Base-by-base conservation (phyloP, 2,888 invertebrate genomes). In the Drosophila quinaria region DNA sequence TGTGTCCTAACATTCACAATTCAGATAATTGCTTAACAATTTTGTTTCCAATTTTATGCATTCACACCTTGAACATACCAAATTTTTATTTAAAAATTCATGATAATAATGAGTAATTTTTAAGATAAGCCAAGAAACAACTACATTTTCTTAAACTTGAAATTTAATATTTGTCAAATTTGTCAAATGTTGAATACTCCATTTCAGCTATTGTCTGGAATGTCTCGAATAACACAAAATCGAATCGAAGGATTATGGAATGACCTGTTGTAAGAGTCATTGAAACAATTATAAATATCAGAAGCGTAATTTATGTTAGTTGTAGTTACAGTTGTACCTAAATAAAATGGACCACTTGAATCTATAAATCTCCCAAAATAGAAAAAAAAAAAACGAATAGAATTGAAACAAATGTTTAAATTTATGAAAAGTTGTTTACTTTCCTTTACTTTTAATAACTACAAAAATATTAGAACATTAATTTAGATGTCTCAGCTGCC, bases 311-410 rank as follows among this genome's bases (percentile, higher is more conserved):
- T 52, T 37, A 19, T 37, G 17, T 22, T 68, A 66, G 67, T 46
- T 39, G 66, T 65, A 68, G 42, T 59, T 42, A 47, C 52, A 19
- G 47, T 52, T 69, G 68, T 68, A 68, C 68, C 68, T 63, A 19
- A 56, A 37, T 22, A 31, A 61, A 33, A n/a, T 37, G 37, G 46
- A 62, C 54, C 62, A 47, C 17, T 22, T 17, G 13, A 11, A 47
- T 1, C n/a, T 8, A n/a, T 46, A 8, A 9, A 22, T 13, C 1
- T 17, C 25, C 6, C 13, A 35, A 4, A 13, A 0, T 37, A n/a
- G 4, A 4, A 4, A 11, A 4, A 13, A 37, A 37, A 35, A 5
- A 5, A 6, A 25, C 15, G 22, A 22, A 22, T n/a, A 19, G 42
- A 15, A 54, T n/a, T 31, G 13, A 58, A 58, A 49, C 22, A 29